Evolutionary conservation across 2,797 vertebrate genomes (phyloP), one percentile per base, ranked within the genome.

Genomic region (Philypnodon macrostomus): DNA sequence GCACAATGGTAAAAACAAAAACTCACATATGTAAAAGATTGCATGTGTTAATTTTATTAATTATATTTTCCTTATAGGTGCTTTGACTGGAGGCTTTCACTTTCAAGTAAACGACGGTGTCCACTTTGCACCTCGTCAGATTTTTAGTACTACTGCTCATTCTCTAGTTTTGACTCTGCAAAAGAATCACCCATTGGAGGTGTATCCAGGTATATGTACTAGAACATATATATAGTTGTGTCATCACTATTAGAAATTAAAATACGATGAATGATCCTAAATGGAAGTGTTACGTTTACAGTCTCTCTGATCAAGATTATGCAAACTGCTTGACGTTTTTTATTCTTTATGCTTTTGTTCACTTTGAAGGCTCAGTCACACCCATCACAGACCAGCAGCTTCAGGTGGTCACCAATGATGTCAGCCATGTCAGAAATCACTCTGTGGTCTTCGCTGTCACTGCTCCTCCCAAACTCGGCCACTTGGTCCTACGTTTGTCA

Each of bases 51-150:
- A 39, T 50, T 2, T 56, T 14, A 7, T 4, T 42, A 15, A 13
- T n/a, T n/a, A 12, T 38, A 7, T 2, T 30, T 48, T 12, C 10
- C 34, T 11, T 68, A 18, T 35, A 86, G 95, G 95, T 58, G 72
- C 91, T 5, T 58, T 85, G 75, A 91, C 90, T 1, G 94, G 94
- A 47, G 91, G 92, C 36, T 98, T 97, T 83, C 93, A 60, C 77
- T 97, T 97, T 67, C 93, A 96, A 67, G 91, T 96, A 39, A 96
- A 93, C 12, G 94, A 97, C 3, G 93, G 94, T 3, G 70, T 93
- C 67, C 95, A 96, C 79, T 92, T 92, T 51, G 88, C 91, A 50
- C 89, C 92, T 39, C 68, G 65, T 3, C 90, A 95, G 62, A 93
- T 93, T 72, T 96, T 96, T 71, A 94, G 89, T 70, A 86, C 93